These are phyloP conservation scores for Pollimyrus isidori DNA, from an alignment of 2,113 vertebrate genomes.

Conservation along the genomic window DNA sequence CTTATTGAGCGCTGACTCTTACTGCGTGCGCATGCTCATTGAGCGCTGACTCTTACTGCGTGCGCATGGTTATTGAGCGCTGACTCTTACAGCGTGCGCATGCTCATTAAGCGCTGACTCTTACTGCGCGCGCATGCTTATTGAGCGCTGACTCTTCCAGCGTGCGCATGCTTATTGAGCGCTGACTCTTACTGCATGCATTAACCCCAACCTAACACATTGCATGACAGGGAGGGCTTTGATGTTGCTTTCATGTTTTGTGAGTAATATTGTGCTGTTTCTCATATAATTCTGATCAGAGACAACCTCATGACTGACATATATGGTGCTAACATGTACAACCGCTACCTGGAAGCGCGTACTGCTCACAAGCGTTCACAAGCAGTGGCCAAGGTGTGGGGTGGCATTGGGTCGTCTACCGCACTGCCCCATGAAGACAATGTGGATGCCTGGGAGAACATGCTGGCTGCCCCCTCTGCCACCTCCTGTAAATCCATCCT, in stretches of 20 bases:
- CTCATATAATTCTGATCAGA: constrained; percentile 41
- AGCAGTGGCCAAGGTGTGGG: constrained; percentile 42
- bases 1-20: neutral
- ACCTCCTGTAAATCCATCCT: constrained; percentile 70
- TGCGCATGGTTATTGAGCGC: too few relatives aligned
- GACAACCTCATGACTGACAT: constrained; percentile 84
- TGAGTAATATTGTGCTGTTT: neutral
- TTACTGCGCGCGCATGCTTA: too few relatives aligned
- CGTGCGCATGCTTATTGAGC: neutral
- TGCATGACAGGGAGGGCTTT: neutral
- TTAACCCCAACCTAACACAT: neutral
- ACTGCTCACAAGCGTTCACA: constrained; percentile 31
- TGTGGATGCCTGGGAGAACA: constrained; percentile 55
- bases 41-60: too few relatives aligned
- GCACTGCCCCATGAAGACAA: constrained; percentile 49
- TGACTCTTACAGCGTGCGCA: too few relatives aligned
- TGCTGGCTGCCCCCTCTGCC: constrained; percentile 53
- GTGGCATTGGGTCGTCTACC: constrained; percentile 36
- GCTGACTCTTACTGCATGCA: neutral
- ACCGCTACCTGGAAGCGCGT: constrained; percentile 67
- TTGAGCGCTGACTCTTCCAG: too few relatives aligned
- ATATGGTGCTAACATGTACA: constrained; percentile 84
- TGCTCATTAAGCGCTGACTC: too few relatives aligned
- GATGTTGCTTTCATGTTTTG: neutral
- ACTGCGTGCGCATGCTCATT: too few relatives aligned